Conservation (phyloP, 2,888 invertebrate species). For the Spodoptera littoralis region DNA sequence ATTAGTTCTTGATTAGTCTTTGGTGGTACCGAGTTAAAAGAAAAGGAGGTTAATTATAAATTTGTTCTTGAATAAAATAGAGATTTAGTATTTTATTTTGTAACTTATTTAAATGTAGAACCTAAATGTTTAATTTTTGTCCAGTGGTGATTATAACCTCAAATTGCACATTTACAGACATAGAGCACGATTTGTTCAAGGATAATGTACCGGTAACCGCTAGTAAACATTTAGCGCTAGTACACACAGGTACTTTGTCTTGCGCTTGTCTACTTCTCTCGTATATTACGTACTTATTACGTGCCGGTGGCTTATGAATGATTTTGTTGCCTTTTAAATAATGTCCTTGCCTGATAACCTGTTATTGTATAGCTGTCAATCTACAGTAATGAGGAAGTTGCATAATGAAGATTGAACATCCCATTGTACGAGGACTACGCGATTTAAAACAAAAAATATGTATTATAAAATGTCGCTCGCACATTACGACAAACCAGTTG, state of each 20-base stretch:
- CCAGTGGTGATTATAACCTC: constrained; percentile 66
- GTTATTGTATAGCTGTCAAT: constrained; percentile 21
- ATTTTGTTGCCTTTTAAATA: neutral
- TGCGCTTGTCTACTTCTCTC: constrained; percentile 24
- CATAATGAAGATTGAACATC: constrained; percentile 27
- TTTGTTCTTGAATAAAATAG: constrained; percentile 7
- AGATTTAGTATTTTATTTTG: constrained; percentile 1
- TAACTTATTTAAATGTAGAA: constrained; percentile 35
- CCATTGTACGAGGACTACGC: constrained; percentile 4
- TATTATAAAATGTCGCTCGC: constrained; percentile 22
- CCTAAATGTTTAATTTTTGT: constrained; percentile 65
- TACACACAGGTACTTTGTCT: constrained; percentile 24
- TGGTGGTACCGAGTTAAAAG: constrained; percentile 4
- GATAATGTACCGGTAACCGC: constrained; percentile 66
- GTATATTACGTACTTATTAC: constrained; percentile 7
- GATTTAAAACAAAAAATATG: constrained; percentile 28
- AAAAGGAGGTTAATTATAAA: neutral
- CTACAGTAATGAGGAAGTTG: constrained; percentile 25
- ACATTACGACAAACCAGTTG: constrained; percentile 25
- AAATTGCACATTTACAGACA: constrained; percentile 76
- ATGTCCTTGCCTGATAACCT: neutral
- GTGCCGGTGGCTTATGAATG: constrained; percentile 1
- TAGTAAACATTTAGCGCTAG: constrained; percentile 43
- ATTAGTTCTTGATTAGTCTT: constrained; percentile 8
- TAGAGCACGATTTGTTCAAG: constrained; percentile 79